Percentiles rank a stretch among this genome's conserved stretches.
Conservation (phyloP, 2,888 invertebrate genomes). For the Aphodius sticticus region DNA sequence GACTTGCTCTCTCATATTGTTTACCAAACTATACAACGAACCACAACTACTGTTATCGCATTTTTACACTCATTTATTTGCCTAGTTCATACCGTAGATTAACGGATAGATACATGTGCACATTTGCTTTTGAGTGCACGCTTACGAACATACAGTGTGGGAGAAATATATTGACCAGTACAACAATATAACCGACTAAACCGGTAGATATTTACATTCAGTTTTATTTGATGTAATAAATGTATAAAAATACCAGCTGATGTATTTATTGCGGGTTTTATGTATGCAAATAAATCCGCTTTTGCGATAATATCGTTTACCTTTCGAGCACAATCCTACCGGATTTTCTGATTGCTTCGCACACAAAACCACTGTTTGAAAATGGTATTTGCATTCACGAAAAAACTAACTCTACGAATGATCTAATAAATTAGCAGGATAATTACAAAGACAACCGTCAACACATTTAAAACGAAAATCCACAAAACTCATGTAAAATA, state of each 20-base stretch:
- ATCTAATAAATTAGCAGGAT: background rate
- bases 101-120: background rate
- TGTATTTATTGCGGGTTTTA: background rate
- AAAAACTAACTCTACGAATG: background rate
- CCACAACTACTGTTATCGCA: background rate
- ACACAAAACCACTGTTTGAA: background rate
- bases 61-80: background rate
- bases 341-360: background rate
- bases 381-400: background rate
- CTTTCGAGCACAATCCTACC: background rate
- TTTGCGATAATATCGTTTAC: background rate
- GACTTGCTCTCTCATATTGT: background rate
- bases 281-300: background rate
- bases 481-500: too few relatives aligned
- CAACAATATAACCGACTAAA: background rate
- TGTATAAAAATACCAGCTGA: background rate
- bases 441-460: background rate
- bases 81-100: background rate
- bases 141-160: background rate
- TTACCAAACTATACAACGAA: background rate
- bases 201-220: background rate
- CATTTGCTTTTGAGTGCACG: background rate
- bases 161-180: background rate
- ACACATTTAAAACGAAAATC: too few relatives aligned
- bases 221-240: conserved; percentile 4